Percentiles rank a stretch among this genome's conserved stretches.
Evolutionary conservation across 2,888 invertebrate genomes (phyloP).

Genomic region (Physocephala rufipes): DNA sequence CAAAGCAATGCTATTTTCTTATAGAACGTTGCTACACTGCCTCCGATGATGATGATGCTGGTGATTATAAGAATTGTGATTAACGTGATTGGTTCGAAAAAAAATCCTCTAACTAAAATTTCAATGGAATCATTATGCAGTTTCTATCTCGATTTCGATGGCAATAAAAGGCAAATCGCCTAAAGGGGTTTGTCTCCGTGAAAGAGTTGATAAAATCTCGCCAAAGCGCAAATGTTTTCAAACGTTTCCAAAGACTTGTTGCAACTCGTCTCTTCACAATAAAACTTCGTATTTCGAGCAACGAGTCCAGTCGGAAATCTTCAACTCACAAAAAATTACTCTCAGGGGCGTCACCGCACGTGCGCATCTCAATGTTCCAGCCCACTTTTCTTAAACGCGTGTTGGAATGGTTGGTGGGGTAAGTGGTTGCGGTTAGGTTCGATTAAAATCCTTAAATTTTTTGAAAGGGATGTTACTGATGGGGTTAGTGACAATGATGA

Average conservation of each 20-base stretch:
- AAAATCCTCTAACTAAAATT: not conserved
- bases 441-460: not conserved
- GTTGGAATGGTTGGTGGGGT: conserved; percentile 39
- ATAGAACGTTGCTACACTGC: too few relatives aligned
- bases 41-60: not conserved
- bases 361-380: conserved; percentile 52
- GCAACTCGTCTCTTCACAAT: conserved; percentile 25
- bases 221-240: not conserved
- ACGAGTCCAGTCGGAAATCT: conserved; percentile 40
- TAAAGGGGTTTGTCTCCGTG: conserved; percentile 38
- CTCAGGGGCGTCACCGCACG: conserved; percentile 63
- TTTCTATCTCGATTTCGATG: too few relatives aligned
- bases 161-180: not conserved
- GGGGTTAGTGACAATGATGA: conserved; percentile 50
- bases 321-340: conserved; percentile 44
- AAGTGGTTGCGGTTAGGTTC: not conserved
- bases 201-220: conserved; percentile 14
- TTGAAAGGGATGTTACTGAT: not conserved
- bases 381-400: conserved; percentile 36
- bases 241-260: conserved; percentile 41
- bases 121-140: too few relatives aligned
- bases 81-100: not conserved
- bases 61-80: not conserved
- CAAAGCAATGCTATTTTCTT: too few relatives aligned
- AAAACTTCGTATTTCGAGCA: conserved; percentile 36